A percentile compares a stretch with the other conserved stretches of the same genome.
Conservation (phyloP, 2,113 vertebrate species). For the Ornithorhynchus anatinus region DNA sequence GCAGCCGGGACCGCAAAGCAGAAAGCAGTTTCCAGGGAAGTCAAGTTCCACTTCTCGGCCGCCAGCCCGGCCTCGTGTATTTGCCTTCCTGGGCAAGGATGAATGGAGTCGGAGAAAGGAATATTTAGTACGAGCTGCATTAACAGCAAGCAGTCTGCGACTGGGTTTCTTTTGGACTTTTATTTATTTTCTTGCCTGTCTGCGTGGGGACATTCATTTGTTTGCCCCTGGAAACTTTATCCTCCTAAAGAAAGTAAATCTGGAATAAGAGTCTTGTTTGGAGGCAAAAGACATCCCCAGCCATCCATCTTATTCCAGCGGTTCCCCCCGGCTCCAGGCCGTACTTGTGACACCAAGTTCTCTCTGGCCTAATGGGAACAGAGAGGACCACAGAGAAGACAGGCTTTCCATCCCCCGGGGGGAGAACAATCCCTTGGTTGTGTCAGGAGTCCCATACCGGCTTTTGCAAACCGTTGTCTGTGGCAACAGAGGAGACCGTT, state of each 20-base stretch:
- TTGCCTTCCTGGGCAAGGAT: constrained; percentile 19
- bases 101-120: background rate
- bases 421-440: too few relatives aligned
- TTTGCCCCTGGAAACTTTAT: constrained; percentile 1
- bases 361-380: background rate
- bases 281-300: background rate
- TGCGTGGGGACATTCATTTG: background rate
- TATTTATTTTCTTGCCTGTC: constrained; percentile 32
- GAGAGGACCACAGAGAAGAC: background rate
- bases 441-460: too few relatives aligned
- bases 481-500: too few relatives aligned
- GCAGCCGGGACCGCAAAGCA: background rate
- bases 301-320: too few relatives aligned
- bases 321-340: background rate
- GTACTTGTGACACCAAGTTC: background rate
- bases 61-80: background rate
- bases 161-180: constrained; percentile 41
- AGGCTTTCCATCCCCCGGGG: too few relatives aligned
- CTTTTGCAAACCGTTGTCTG: too few relatives aligned
- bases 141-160: constrained; percentile 6
- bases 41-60: background rate
- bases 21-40: background rate
- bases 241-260: fast-evolving
- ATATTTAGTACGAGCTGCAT: background rate
- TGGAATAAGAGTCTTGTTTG: background rate